A percentile compares a stretch with the other conserved stretches of the same genome.
phyloP scores from a whole-genome alignment of 2,113 vertebrate genomes.

The Anguilla rostrata region DNA sequence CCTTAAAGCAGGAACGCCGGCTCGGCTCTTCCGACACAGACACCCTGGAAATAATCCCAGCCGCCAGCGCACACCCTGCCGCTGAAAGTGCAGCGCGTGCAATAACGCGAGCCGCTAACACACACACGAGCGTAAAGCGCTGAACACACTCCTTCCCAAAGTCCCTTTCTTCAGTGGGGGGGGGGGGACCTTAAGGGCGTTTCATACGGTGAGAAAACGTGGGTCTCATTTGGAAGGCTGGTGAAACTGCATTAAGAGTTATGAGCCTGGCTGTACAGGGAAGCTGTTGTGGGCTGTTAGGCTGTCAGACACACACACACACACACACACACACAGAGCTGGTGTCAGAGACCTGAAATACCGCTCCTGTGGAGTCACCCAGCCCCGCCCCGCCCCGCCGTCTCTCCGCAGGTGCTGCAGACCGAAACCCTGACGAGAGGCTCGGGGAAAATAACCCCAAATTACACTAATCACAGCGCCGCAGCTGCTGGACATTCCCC shows the following conservation, averaged over 20 bases:
- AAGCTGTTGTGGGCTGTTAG: no score
- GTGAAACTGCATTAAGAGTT: background rate
- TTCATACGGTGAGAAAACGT: background rate
- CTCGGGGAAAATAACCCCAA: conserved; percentile 19
- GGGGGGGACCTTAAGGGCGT: background rate
- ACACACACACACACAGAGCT: background rate
- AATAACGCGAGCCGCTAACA: background rate
- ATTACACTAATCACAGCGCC: conserved; percentile 24
- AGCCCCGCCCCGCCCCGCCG: background rate
- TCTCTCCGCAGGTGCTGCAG: background rate
- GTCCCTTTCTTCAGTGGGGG: background rate
- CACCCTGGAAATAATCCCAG: background rate
- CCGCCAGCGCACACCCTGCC: background rate
- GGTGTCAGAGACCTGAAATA: background rate
- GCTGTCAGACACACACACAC: no score
- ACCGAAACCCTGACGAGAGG: background rate
- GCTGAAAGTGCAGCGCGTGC: background rate
- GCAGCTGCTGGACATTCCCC: background rate
- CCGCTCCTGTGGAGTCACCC: background rate
- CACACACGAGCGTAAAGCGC: background rate
- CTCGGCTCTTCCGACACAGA: background rate
- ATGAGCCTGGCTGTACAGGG: background rate
- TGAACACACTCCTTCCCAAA: background rate
- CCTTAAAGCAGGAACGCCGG: background rate
- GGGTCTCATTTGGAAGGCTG: background rate